A percentile compares a stretch with the other conserved stretches of the same genome.
Conservation (phyloP, 2,113 vertebrate genomes). For the Condylura cristata region DNA sequence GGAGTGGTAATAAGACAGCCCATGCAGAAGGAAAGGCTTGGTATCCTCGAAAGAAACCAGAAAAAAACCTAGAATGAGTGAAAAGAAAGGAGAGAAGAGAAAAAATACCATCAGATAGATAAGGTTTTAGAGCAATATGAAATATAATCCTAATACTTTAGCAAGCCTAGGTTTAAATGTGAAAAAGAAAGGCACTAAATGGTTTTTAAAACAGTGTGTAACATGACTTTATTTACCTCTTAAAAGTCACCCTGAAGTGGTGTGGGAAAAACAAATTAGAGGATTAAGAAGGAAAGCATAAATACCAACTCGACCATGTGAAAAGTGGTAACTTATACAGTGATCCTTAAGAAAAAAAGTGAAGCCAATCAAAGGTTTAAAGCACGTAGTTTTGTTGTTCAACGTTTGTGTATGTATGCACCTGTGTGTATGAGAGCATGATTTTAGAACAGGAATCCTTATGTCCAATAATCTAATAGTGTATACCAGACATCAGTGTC, state of each 20-base stretch:
- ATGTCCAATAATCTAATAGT: neutral
- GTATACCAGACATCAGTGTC: neutral
- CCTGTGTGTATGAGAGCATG: neutral
- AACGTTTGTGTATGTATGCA: neutral
- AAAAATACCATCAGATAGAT: neutral
- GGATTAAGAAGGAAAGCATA: neutral
- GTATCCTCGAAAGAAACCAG: neutral
- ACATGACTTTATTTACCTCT: neutral
- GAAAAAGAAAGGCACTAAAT: slow-evolving; percentile 2
- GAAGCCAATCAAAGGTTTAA: neutral
- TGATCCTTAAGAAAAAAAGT: neutral
- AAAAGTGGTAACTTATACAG: neutral
- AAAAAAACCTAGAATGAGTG: neutral
- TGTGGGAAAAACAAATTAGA: slow-evolving; percentile 9
- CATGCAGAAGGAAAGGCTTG: neutral
- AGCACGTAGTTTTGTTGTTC: neutral
- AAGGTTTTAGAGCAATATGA: too few species aligned
- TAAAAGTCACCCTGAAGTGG: neutral
- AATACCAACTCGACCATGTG: neutral
- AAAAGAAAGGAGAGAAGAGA: neutral
- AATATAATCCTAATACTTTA: too few species aligned
- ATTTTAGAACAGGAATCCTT: neutral
- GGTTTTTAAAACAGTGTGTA: neutral
- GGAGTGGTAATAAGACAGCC: neutral
- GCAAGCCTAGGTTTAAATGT: too few species aligned